Evolutionary conservation across 37 sponge, comb jelly and placozoan species (phyloP).

Genomic region (Halichondria panicea): DNA sequence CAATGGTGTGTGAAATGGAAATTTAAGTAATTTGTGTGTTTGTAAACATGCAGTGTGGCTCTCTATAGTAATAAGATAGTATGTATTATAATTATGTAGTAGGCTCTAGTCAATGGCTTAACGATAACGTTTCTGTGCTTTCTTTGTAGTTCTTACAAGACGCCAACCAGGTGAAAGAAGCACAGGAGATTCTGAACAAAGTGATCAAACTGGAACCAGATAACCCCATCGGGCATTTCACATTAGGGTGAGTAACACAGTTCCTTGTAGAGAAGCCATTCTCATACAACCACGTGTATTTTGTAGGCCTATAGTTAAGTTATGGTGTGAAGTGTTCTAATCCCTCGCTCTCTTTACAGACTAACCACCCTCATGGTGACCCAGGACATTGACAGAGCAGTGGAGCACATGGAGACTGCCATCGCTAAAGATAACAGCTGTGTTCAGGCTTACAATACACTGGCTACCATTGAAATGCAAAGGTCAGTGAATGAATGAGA

Average conservation of each 20-base stretch:
- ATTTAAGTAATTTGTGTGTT: not conserved
- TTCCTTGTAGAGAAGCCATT: too few relatives aligned
- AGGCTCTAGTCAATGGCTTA: not conserved
- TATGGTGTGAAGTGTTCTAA: too few relatives aligned
- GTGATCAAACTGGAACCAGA: slow-evolving; percentile 60
- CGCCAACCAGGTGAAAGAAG: slow-evolving; percentile 18
- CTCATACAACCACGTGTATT: too few relatives aligned
- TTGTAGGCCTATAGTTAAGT: not conserved
- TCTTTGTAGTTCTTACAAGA: slow-evolving; percentile 43
- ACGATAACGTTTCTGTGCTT: not conserved
- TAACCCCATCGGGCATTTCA: slow-evolving; percentile 41
- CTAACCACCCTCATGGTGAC: slow-evolving; percentile 27
- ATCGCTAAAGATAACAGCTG: slow-evolving; percentile 58
- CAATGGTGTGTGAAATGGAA: slow-evolving; percentile 25
- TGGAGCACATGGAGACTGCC: slow-evolving; percentile 31
- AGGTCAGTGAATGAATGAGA: slow-evolving; percentile 28
- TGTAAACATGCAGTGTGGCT: not conserved
- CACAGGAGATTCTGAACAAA: slow-evolving; percentile 51
- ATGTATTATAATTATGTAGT: not conserved
- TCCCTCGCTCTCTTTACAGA: slow-evolving; percentile 4
- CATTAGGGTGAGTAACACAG: slow-evolving; percentile 55
- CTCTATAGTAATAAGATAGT: not conserved
- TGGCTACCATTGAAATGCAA: slow-evolving; percentile 78
- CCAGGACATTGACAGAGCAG: slow-evolving; percentile 21
- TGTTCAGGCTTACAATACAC: slow-evolving; percentile 67